Evolutionary conservation across 2,113 vertebrate species (phyloP).

Genomic region (Muntiacus reevesi): DNA sequence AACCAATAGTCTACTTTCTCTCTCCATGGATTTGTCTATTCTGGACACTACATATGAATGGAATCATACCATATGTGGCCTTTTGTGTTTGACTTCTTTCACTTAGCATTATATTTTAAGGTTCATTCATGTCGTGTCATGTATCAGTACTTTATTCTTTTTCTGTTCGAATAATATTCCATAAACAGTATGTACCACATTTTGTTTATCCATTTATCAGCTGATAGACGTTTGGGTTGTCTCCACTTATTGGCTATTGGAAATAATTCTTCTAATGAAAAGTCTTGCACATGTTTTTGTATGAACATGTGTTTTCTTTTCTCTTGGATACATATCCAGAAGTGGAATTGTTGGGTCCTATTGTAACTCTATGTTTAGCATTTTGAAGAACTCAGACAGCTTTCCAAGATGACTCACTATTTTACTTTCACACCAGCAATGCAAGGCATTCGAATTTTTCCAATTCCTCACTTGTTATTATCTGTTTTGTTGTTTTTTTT

Average conservation of each 20-base stretch:
- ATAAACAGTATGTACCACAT: not conserved
- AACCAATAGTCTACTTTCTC: not conserved
- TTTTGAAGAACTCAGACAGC: not conserved
- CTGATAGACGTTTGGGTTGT: not conserved
- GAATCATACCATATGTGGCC: not conserved
- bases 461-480: not conserved
- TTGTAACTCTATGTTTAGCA: not conserved
- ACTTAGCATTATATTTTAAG: slow-evolving; percentile 4
- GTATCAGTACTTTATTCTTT: not conserved
- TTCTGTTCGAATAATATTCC: not conserved
- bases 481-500: not conserved
- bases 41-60: not conserved
- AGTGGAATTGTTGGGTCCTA: not conserved
- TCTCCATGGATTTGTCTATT: not conserved
- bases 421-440: not conserved
- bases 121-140: not conserved
- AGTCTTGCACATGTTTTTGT: not conserved
- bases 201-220: not conserved
- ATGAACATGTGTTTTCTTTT: not conserved
- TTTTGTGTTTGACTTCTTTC: not conserved
- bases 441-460: not conserved
- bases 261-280: not conserved
- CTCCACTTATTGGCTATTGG: not conserved
- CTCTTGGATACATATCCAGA: not conserved
- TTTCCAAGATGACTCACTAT: not conserved